Evolutionary conservation across 2,888 invertebrate species (phyloP).

Genomic region (Charanyca ferruginea): DNA sequence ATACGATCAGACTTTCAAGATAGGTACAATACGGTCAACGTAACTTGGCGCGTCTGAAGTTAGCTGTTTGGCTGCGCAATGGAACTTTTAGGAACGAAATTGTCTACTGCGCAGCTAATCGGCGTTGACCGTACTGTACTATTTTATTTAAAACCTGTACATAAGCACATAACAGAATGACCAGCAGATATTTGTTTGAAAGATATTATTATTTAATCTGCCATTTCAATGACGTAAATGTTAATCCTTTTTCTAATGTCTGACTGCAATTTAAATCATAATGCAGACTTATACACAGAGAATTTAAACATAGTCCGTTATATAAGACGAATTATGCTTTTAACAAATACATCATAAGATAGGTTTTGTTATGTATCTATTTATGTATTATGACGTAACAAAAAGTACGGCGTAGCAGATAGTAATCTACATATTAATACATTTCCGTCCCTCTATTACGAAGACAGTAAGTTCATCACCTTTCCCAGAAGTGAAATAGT

Average conservation of each 20-base stretch:
- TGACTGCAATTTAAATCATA: conserved; percentile 10
- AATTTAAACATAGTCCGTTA: background rate
- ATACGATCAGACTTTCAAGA: conserved; percentile 3
- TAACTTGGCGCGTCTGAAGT: no score
- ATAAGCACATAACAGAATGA: background rate
- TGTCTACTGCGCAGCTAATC: no score
- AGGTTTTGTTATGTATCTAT: conserved; percentile 16
- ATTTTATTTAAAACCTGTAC: background rate
- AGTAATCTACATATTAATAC: conserved; percentile 52
- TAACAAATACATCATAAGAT: conserved; percentile 10
- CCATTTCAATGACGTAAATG: conserved; percentile 18
- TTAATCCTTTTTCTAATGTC: background rate
- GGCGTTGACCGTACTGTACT: no score
- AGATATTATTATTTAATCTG: background rate
- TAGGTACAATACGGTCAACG: no score
- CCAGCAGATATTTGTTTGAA: background rate
- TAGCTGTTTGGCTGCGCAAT: no score
- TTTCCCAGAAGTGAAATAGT: conserved; percentile 56
- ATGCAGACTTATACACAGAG: background rate
- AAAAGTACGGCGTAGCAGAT: conserved; percentile 53
- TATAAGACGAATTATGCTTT: conserved; percentile 3
- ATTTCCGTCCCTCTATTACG: conserved; percentile 54
- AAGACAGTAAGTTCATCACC: conserved; percentile 58
- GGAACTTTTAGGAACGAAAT: no score
- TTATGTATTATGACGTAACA: conserved; percentile 43